These are phyloP conservation scores for Pseudeuparius sepicola DNA, from an alignment of 2,888 invertebrate species.

Conservation along the genomic window DNA sequence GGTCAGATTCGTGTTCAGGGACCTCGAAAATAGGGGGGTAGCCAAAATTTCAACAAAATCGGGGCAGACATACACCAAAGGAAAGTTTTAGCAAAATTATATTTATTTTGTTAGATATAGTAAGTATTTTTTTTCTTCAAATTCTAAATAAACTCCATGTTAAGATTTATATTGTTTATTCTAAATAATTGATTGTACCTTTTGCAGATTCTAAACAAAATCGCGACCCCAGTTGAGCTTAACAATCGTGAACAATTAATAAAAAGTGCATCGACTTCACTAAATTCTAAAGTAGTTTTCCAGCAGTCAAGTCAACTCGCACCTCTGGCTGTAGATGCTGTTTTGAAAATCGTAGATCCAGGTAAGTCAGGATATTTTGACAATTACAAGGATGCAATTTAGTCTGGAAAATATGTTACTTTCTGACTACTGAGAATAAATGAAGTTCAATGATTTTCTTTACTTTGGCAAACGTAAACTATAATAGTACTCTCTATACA, in stretches of 20 bases:
- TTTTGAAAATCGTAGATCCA: conserved; percentile 72
- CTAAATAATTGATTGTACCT: conserved; percentile 9
- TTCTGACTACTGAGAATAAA: neutral
- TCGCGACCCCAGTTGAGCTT: conserved; percentile 81
- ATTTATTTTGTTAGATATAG: neutral
- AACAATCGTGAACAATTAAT: conserved; percentile 77
- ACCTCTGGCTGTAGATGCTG: conserved; percentile 96
- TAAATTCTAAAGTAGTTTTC: conserved; percentile 98
- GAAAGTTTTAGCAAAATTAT: no score
- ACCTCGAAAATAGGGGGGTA: no score
- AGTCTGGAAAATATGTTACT: neutral
- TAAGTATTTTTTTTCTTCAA: no score
- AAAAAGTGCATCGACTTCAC: conserved; percentile 93
- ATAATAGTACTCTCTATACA: no score
- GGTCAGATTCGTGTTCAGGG: no score
- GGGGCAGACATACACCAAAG: no score
- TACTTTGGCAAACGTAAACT: no score
- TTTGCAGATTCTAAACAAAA: conserved; percentile 57
- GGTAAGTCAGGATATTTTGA: conserved; percentile 22
- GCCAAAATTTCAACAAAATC: no score
- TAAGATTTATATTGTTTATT: no score
- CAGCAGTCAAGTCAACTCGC: conserved; percentile 94
- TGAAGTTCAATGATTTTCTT: no score
- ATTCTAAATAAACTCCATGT: no score
- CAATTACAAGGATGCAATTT: conserved; percentile 5